These are phyloP conservation scores for Enteromius paludinosus DNA, from an alignment of 2,797 vertebrate genomes.

Conservation along the genomic window DNA sequence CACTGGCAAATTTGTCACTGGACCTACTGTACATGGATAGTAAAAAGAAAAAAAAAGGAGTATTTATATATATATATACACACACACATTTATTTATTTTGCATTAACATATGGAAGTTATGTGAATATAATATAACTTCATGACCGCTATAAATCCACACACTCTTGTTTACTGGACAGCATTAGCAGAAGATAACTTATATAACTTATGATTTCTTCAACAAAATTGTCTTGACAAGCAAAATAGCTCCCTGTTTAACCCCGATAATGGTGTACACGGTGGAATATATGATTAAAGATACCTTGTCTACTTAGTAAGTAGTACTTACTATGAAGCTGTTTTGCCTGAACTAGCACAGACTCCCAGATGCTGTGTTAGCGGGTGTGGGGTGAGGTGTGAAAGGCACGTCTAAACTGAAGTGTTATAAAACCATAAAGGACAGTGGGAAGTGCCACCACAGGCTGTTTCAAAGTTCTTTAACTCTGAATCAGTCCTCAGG, in stretches of 20 bases:
- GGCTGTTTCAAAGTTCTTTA: conserved; percentile 47
- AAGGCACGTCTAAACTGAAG: conserved; percentile 59
- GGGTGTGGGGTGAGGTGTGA: conserved; percentile 56
- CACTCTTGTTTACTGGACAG: neutral
- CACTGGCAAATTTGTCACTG: neutral
- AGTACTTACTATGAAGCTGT: neutral
- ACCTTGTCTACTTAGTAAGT: neutral
- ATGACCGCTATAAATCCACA: neutral
- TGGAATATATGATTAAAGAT: neutral
- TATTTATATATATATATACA: too few relatives aligned
- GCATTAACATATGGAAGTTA: neutral
- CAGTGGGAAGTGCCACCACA: conserved; percentile 34
- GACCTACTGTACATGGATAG: too few relatives aligned
- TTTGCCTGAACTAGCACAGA: conserved; percentile 31
- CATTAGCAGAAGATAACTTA: neutral
- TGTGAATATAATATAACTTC: neutral
- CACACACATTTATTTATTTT: too few relatives aligned
- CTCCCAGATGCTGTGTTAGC: conserved; percentile 56
- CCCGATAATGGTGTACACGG: neutral
- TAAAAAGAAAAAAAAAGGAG: too few relatives aligned
- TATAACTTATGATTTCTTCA: neutral
- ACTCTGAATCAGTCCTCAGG: conserved; percentile 23
- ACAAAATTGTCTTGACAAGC: neutral
- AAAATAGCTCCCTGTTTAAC: neutral
- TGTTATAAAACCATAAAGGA: conserved; percentile 67